Base-by-base conservation (phyloP, 2,888 invertebrate species). In the Caenorhabditis imperialis region DNA sequence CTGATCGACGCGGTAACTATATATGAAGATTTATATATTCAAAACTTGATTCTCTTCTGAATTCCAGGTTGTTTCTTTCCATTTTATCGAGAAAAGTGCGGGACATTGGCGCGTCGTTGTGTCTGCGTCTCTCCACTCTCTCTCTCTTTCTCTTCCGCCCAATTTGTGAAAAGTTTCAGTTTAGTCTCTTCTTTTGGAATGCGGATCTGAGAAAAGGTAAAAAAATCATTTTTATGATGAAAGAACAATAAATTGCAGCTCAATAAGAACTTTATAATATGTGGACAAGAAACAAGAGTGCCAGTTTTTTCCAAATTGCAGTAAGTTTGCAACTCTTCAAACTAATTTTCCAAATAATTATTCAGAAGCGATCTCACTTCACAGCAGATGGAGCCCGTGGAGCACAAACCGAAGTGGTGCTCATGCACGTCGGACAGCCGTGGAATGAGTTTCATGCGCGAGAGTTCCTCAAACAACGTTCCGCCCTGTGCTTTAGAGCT, bases 371-470 rank as follows among this genome's bases (percentile, higher is more conserved):
- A 0, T 67, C 67, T 1, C 67, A 67, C 16, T 73, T 65, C 47
- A 45, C 60, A 6, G 54, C 60, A 22, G 65, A 73, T 44, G 42
- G 65, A 3, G 48, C 50, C 25, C 67, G 67, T 35, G 55, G 55
- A 3, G 47, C 61, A 20, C 58, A 63, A 30, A 83, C 83, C 5
- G 62, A 77, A 35, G 45, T 83, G 6, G 60, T 83, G 20, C 72
- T 83, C 8, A 42, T 83, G 53, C 81, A 83, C 48, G 35, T 71
- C 47, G 82, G 82, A 6, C 81, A 81, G 54, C 84, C 84, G 6
- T 69, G 82, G 57, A 81, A 80, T 22, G 78, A 78, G 18, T 84
- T 76, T 54, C 83, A 83, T 50, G 81, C 82, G 1, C 65, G 71
- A 20, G 72, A 80, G 42, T 77, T 78, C 47, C 48, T 82, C 27